Conservation (phyloP, 1,140 invertebrate species). For the Drosophila santomea region DNA sequence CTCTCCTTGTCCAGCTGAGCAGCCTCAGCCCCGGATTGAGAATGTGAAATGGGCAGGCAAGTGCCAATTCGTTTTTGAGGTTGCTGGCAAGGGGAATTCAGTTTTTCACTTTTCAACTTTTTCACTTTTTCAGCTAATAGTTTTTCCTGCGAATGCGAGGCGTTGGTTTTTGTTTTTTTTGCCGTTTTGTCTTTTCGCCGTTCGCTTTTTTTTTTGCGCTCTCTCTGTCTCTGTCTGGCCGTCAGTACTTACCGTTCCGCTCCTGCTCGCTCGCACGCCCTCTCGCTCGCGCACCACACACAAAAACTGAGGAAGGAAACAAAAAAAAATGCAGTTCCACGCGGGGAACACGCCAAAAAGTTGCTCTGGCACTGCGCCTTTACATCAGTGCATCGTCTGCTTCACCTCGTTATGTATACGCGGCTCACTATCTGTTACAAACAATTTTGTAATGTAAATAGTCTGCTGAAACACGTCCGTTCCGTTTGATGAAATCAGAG, state of each 20-base stretch:
- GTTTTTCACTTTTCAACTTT: slow-evolving; percentile 3
- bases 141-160: slow-evolving; percentile 37
- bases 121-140: slow-evolving; percentile 16
- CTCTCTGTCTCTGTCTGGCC: slow-evolving; percentile 45
- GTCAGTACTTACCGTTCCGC: slow-evolving; percentile 61
- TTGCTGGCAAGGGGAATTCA: slow-evolving; percentile 3
- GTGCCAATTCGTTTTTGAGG: slow-evolving; percentile 3
- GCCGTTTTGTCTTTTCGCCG: slow-evolving; percentile 15
- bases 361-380: slow-evolving; percentile 49
- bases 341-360: slow-evolving; percentile 65
- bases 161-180: slow-evolving; percentile 73
- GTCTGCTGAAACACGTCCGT: slow-evolving; percentile 61
- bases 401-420: slow-evolving; percentile 36
- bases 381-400: slow-evolving; percentile 76
- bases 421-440: slow-evolving; percentile 63
- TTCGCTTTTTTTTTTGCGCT: slow-evolving; percentile 37
- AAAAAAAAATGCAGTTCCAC: slow-evolving; percentile 75
- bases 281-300: slow-evolving; percentile 48
- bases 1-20: slow-evolving; percentile 23
- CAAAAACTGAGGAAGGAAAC: slow-evolving; percentile 76
- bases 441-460: slow-evolving; percentile 74
- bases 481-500: slow-evolving; percentile 21
- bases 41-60: not conserved
- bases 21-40: slow-evolving; percentile 8
- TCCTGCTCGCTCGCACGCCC: slow-evolving; percentile 31